Evolutionary conservation across 2,797 vertebrate species (phyloP).

Genomic region (Hypotaenidia okinawae): DNA sequence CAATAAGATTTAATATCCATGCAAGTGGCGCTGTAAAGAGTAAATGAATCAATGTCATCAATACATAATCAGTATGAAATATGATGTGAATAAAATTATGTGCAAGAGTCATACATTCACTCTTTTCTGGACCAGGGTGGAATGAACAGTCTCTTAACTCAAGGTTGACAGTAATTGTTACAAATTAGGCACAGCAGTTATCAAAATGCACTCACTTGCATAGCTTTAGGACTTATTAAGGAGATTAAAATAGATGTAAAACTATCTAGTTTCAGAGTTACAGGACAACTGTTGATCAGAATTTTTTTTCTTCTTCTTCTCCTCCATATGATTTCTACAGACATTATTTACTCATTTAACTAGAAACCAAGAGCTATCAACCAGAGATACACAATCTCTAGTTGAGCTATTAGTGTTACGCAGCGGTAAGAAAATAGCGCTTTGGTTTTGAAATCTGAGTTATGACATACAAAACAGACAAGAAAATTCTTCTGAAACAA

Average conservation of each 20-base stretch:
- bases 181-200: constrained; percentile 88
- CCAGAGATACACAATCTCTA: constrained; percentile 39
- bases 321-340: constrained; percentile 25
- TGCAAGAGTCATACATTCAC: constrained; percentile 84
- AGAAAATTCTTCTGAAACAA: constrained; percentile 32
- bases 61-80: constrained; percentile 94
- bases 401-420: not conserved
- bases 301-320: constrained; percentile 1
- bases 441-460: constrained; percentile 45
- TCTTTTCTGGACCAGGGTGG: constrained; percentile 85
- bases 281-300: constrained; percentile 82
- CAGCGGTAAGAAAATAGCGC: constrained; percentile 28
- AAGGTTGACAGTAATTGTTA: constrained; percentile 91
- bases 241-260: constrained; percentile 85
- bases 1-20: constrained; percentile 94
- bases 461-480: constrained; percentile 12
- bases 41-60: constrained; percentile 91
- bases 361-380: constrained; percentile 42
- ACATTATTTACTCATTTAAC: constrained; percentile 67
- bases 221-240: constrained; percentile 85
- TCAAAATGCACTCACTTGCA: constrained; percentile 86
- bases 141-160: constrained; percentile 85
- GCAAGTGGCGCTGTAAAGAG: constrained; percentile 88
- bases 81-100: constrained; percentile 88
- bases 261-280: constrained; percentile 74